Evolutionary conservation across 2,113 vertebrate genomes (phyloP).

Genomic region (Okapia johnstoni): DNA sequence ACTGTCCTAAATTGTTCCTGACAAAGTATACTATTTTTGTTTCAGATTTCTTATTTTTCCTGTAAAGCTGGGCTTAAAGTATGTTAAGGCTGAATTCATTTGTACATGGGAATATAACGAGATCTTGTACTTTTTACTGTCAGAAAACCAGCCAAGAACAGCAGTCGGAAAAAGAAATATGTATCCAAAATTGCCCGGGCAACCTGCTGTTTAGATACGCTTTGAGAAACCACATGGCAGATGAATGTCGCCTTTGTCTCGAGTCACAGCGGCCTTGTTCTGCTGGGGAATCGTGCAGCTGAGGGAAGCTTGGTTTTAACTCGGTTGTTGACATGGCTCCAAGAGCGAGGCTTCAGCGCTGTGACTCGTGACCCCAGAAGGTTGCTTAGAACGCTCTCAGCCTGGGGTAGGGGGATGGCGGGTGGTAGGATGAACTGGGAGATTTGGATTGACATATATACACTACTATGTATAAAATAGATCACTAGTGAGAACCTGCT

Average conservation of each 20-base stretch:
- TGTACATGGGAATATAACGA: conserved; percentile 71
- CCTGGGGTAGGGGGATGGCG: background rate
- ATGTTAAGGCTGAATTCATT: conserved; percentile 57
- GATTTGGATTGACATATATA: background rate
- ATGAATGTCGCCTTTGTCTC: conserved; percentile 67
- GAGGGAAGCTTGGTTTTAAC: conserved; percentile 66
- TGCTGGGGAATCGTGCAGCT: conserved; percentile 31
- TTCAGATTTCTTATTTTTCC: conserved; percentile 61
- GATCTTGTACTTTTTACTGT: conserved; percentile 74
- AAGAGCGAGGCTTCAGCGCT: conserved; percentile 40
- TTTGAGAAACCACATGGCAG: conserved; percentile 65
- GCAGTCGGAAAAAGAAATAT: conserved; percentile 63
- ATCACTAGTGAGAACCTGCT: background rate
- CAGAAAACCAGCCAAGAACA: conserved; percentile 76
- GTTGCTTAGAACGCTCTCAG: conserved; percentile 49
- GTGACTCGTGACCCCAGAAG: conserved; percentile 54
- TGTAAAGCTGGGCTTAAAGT: conserved; percentile 50
- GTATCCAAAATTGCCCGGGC: conserved; percentile 24
- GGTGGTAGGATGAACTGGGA: background rate
- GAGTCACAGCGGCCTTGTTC: background rate
- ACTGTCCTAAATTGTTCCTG: conserved; percentile 35
- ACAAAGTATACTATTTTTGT: conserved; percentile 46
- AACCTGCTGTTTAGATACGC: conserved; percentile 38
- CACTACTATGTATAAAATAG: background rate
- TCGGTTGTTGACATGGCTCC: conserved; percentile 54